Percentiles rank a stretch among this genome's conserved stretches.
These are phyloP conservation scores for Chlorodrepanis virens DNA, from an alignment of 2,113 vertebrate species.

Conservation along the genomic window DNA sequence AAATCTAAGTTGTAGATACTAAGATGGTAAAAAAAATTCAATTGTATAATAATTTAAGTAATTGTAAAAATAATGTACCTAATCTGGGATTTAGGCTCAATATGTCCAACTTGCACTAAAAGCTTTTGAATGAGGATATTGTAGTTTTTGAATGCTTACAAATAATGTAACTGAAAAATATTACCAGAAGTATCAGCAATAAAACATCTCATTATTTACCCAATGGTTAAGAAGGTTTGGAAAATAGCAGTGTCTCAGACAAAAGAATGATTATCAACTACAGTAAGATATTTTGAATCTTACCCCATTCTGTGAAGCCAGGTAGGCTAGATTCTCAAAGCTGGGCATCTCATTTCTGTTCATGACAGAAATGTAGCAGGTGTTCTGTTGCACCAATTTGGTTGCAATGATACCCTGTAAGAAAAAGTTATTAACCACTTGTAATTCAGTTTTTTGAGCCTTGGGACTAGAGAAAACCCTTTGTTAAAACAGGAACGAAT, in stretches of 20 bases:
- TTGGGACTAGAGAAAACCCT: background rate
- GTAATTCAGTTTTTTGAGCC: background rate
- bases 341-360: background rate
- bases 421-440: background rate
- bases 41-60: background rate
- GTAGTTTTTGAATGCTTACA: background rate
- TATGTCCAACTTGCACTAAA: background rate
- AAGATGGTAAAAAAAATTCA: background rate
- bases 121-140: background rate
- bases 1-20: accelerated
- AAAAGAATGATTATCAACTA: background rate
- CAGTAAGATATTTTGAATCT: background rate
- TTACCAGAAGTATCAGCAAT: background rate
- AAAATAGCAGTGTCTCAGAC: background rate
- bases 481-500: accelerated
- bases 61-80: background rate
- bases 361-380: constrained; percentile 56
- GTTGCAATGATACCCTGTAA: constrained; percentile 59
- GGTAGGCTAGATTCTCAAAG: background rate
- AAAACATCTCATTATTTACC: background rate
- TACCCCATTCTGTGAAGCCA: background rate
- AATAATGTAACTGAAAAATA: background rate
- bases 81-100: background rate
- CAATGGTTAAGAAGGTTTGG: background rate
- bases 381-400: background rate